phyloP scores from a whole-genome alignment of 2,113 vertebrate species.

The Pholis gunnellus region DNA sequence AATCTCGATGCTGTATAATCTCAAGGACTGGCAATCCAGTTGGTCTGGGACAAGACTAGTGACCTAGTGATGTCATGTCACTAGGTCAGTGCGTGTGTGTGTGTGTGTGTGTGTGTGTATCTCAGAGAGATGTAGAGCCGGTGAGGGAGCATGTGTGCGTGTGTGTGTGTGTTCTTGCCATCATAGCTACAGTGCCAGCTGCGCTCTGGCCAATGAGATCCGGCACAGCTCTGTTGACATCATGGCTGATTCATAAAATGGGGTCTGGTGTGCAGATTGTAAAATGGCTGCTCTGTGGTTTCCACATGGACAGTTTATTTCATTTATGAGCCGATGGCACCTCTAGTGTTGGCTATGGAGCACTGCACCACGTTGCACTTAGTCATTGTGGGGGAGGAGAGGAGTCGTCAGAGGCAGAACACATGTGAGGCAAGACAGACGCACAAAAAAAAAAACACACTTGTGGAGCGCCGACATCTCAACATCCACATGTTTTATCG shows the following conservation, averaged over 20 bases:
- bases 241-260: conserved; percentile 85
- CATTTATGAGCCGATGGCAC: conserved; percentile 81
- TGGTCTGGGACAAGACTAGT: conserved; percentile 36
- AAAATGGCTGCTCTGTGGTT: conserved; percentile 84
- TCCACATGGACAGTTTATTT: conserved; percentile 54
- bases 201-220: conserved; percentile 70
- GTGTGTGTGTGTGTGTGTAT: conserved; percentile 15
- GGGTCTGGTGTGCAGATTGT: conserved; percentile 78
- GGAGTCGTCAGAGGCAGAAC: conserved; percentile 59
- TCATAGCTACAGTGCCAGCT: conserved; percentile 39
- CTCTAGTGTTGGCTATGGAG: conserved; percentile 67
- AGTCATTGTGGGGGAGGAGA: conserved; percentile 76
- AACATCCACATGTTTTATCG: conserved; percentile 59
- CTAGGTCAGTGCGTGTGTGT: conserved; percentile 55
- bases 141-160: conserved; percentile 12
- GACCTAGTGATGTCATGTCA: conserved; percentile 57
- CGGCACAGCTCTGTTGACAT: conserved; percentile 62
- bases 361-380: conserved; percentile 55
- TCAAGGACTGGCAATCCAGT: conserved; percentile 46
- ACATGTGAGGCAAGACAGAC: conserved; percentile 24
- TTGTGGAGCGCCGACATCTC: conserved; percentile 35
- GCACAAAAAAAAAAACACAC: conserved; percentile 29
- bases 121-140: conserved; percentile 28
- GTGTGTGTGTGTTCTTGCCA: conserved; percentile 24
- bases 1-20: conserved; percentile 27